phyloP scores from a whole-genome alignment of 2,888 invertebrate genomes.

The Dendrolimus houi region DNA sequence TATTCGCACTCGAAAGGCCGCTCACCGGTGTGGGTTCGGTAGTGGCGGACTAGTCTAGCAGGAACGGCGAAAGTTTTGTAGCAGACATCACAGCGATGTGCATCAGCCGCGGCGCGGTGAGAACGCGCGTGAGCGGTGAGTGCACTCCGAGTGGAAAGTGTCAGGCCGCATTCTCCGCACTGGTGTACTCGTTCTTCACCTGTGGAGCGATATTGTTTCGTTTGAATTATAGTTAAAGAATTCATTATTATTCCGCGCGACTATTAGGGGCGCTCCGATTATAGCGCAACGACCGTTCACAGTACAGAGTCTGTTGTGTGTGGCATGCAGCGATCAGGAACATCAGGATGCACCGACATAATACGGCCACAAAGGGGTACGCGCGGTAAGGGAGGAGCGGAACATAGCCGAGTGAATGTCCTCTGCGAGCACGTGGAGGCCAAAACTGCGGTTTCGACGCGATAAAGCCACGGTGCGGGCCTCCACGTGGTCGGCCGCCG shows the following conservation, averaged over 20 bases:
- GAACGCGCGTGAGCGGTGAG: slow-evolving; percentile 82
- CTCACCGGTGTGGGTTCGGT: slow-evolving; percentile 93
- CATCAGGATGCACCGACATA: slow-evolving; percentile 65
- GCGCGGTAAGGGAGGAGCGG: slow-evolving; percentile 37
- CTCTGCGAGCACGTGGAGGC: slow-evolving; percentile 70
- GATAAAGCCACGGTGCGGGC: slow-evolving; percentile 60
- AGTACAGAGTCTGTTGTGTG: slow-evolving; percentile 62
- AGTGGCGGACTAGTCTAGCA: slow-evolving; percentile 89
- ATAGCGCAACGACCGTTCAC: slow-evolving; percentile 50
- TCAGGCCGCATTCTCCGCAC: slow-evolving; percentile 85
- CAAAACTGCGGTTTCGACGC: slow-evolving; percentile 58
- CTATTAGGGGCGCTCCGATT: slow-evolving; percentile 19
- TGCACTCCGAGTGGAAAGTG: slow-evolving; percentile 84
- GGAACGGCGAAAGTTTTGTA: slow-evolving; percentile 94
- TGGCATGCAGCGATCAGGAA: slow-evolving; percentile 65
- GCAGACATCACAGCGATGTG: slow-evolving; percentile 92
- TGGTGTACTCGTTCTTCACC: slow-evolving; percentile 69
- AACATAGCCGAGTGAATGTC: slow-evolving; percentile 48
- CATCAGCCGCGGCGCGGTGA: slow-evolving; percentile 76
- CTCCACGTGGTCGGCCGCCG: slow-evolving; percentile 70
- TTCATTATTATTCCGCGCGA: slow-evolving; percentile 28
- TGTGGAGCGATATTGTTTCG: slow-evolving; percentile 51
- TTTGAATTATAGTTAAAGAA: slow-evolving; percentile 31
- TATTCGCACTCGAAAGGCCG: slow-evolving; percentile 94
- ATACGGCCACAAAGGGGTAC: slow-evolving; percentile 42